phyloP scores from a whole-genome alignment of 2,797 vertebrate genomes.

The Falco concolor region DNA sequence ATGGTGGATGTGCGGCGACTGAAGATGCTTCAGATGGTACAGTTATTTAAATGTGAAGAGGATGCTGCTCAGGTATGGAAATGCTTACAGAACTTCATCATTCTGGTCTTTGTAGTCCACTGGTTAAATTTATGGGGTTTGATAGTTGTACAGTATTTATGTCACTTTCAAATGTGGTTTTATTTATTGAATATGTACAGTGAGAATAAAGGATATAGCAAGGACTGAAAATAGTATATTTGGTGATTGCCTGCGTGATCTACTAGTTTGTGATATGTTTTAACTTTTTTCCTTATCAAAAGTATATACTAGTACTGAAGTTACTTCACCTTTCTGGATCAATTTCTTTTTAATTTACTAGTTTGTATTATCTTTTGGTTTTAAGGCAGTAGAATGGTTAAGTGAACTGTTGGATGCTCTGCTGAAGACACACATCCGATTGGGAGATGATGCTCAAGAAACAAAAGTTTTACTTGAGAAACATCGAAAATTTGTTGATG shows the following conservation, averaged over 20 bases:
- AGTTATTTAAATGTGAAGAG: slow-evolving; percentile 98
- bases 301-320: not conserved
- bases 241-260: not conserved
- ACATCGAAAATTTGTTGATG: slow-evolving; percentile 97
- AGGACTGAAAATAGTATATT: not conserved
- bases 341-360: not conserved
- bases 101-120: not conserved
- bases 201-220: not conserved
- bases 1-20: slow-evolving; percentile 97
- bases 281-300: not conserved
- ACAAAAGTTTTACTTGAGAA: slow-evolving; percentile 95
- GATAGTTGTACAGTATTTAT: not conserved
- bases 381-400: slow-evolving; percentile 94
- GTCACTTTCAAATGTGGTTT: not conserved
- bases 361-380: not conserved
- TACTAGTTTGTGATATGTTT: not conserved
- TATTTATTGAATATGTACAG: not conserved
- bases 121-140: not conserved
- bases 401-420: slow-evolving; percentile 92
- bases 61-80: slow-evolving; percentile 89
- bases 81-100: not conserved
- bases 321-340: not conserved
- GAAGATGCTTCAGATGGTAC: slow-evolving; percentile 99
- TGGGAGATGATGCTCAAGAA: slow-evolving; percentile 93
- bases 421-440: slow-evolving; percentile 89